Evolutionary conservation across 1,140 invertebrate species (phyloP).

Genomic region (Heliothis virescens): DNA sequence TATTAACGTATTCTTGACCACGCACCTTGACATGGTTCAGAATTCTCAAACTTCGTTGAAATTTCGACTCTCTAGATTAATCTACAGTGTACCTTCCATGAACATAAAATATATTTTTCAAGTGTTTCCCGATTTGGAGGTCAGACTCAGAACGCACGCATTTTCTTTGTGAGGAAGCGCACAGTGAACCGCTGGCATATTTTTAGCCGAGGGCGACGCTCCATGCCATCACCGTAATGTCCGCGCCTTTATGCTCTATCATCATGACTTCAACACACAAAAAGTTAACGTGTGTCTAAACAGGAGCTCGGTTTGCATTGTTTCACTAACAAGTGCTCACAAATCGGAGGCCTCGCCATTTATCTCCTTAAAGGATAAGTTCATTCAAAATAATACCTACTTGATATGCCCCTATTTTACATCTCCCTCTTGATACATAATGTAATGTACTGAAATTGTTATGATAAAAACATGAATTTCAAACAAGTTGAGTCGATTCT

Average conservation of each 20-base stretch:
- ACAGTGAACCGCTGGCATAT: constrained; percentile 75
- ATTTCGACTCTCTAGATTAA: not conserved
- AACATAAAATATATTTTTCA: constrained; percentile 48
- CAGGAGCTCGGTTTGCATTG: not conserved
- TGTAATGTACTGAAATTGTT: constrained; percentile 8
- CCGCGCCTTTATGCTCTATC: constrained; percentile 69
- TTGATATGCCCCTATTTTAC: not conserved
- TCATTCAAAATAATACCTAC: not conserved
- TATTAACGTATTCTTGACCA: constrained; percentile 46
- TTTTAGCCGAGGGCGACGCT: constrained; percentile 82
- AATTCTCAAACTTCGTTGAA: constrained; percentile 6
- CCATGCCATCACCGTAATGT: constrained; percentile 51
- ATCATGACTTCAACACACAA: constrained; percentile 59
- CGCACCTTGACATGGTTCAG: constrained; percentile 49
- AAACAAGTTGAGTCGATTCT: not conserved
- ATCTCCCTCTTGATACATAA: not conserved
- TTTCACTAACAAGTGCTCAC: not conserved
- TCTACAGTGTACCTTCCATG: constrained; percentile 37
- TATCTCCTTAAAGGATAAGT: not conserved
- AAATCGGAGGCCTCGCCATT: not conserved
- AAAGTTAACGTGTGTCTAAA: constrained; percentile 24
- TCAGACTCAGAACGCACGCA: constrained; percentile 69
- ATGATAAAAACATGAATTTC: constrained; percentile 16
- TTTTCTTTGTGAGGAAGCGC: constrained; percentile 79
- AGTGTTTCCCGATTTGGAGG: constrained; percentile 70